Conservation (phyloP, 2,888 invertebrate genomes). For the Pollenia labialis region DNA sequence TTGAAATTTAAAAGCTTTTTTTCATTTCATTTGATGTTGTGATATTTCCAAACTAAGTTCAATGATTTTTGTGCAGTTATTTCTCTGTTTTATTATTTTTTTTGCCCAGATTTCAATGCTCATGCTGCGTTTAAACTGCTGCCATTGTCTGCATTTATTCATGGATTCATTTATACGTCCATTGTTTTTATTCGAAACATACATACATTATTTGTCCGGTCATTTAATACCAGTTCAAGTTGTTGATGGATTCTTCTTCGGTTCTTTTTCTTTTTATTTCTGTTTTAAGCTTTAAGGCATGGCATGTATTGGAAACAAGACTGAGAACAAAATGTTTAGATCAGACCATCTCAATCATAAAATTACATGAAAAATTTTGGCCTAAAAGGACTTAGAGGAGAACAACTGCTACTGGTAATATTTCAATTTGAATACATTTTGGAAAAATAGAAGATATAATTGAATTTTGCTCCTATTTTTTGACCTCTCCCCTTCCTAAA, state of each 20-base stretch:
- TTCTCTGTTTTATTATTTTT: slow-evolving; percentile 1
- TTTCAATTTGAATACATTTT: slow-evolving; percentile 28
- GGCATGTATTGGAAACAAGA: neutral
- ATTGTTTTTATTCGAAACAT: slow-evolving; percentile 19
- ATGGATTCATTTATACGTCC: slow-evolving; percentile 11
- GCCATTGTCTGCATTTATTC: slow-evolving; percentile 30
- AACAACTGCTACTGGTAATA: neutral
- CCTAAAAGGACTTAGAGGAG: neutral
- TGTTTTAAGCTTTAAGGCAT: slow-evolving; percentile 7
- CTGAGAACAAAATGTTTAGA: neutral
- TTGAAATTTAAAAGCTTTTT: slow-evolving; percentile 38
- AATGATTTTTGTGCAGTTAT: slow-evolving; percentile 33
- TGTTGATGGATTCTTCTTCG: slow-evolving; percentile 24
- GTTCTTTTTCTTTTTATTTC: neutral
- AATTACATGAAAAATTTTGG: slow-evolving; percentile 10
- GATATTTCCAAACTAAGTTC: slow-evolving; percentile 45
- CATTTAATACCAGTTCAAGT: slow-evolving; percentile 31
- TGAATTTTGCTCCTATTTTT: neutral
- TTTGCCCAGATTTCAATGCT: neutral
- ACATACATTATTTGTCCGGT: slow-evolving; percentile 12
- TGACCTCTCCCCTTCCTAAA: neutral
- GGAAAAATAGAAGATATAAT: neutral
- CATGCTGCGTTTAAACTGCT: slow-evolving; percentile 10
- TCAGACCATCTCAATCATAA: slow-evolving; percentile 33
- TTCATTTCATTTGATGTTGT: slow-evolving; percentile 13